A percentile compares a stretch with the other conserved stretches of the same genome.
Evolutionary conservation across 2,888 invertebrate genomes (phyloP).

Genomic region (Cremastinae sp.): DNA sequence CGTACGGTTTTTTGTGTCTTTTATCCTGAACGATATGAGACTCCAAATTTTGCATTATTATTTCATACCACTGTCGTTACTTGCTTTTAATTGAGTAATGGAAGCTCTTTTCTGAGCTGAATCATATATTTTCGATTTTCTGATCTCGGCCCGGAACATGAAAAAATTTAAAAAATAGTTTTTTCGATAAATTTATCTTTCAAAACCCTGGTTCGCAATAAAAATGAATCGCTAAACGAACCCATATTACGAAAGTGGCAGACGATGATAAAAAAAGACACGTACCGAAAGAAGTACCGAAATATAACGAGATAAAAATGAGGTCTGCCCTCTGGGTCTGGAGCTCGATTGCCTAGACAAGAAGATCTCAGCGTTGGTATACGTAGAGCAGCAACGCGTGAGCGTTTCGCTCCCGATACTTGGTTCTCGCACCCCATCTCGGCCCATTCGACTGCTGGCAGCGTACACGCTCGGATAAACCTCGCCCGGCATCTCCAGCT

Average conservation of each 20-base stretch:
- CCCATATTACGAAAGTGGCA: slow-evolving; percentile 4
- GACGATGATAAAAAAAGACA: slow-evolving; percentile 34
- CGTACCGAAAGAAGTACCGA: slow-evolving; percentile 65
- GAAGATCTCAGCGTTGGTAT: slow-evolving; percentile 19
- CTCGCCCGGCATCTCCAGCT: slow-evolving; percentile 66
- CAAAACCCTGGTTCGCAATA: background rate
- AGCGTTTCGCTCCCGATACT: slow-evolving; percentile 40
- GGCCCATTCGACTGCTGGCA: slow-evolving; percentile 48
- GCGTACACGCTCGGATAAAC: slow-evolving; percentile 62
- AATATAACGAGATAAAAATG: slow-evolving; percentile 73
- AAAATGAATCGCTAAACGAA: too few relatives aligned
- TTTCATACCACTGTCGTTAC: too few relatives aligned
- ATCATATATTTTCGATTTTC: too few relatives aligned
- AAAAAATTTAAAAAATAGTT: too few relatives aligned
- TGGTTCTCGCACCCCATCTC: slow-evolving; percentile 41
- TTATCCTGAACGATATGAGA: too few relatives aligned
- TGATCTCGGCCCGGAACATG: too few relatives aligned
- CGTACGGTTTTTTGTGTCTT: too few relatives aligned
- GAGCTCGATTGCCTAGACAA: slow-evolving; percentile 28
- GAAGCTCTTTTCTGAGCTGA: too few relatives aligned
- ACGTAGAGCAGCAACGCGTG: slow-evolving; percentile 12
- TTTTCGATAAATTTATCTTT: too few relatives aligned
- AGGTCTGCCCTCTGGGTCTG: slow-evolving; percentile 61
- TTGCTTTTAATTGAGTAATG: too few relatives aligned
- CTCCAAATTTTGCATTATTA: too few relatives aligned